Conservation (phyloP, 2,113 vertebrate species). For the Atractosteus spatula region DNA sequence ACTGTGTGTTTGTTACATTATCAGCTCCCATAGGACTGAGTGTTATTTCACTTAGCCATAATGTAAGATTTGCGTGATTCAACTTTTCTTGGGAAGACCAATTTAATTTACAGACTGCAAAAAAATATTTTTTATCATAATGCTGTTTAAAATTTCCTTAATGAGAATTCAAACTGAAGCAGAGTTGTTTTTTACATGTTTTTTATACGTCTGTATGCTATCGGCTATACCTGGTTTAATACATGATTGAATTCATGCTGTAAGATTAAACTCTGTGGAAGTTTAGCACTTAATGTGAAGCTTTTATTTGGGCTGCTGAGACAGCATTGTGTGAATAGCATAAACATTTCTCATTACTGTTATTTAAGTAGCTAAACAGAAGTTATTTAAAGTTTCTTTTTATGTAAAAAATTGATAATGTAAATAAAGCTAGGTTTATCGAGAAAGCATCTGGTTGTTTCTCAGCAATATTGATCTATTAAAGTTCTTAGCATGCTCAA, state of each 20-base stretch:
- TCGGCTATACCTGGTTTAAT: constrained; percentile 49
- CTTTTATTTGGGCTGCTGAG: constrained; percentile 75
- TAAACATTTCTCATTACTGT: constrained; percentile 63
- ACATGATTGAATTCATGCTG: constrained; percentile 66
- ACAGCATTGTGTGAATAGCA: constrained; percentile 73
- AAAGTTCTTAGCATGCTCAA: constrained; percentile 77
- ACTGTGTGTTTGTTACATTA: no score
- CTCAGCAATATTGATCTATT: constrained; percentile 75
- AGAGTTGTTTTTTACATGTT: constrained; percentile 3
- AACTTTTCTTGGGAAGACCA: no score
- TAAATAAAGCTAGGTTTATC: constrained; percentile 78
- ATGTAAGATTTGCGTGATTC: no score
- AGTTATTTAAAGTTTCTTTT: constrained; percentile 78
- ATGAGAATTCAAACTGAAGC: constrained; percentile 12
- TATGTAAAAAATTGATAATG: constrained; percentile 71
- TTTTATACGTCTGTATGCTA: constrained; percentile 38
- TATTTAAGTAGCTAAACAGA: constrained; percentile 80
- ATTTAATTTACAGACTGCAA: no score
- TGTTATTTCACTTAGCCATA: no score
- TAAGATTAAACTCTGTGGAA: constrained; percentile 60
- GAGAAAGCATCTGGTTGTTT: constrained; percentile 52
- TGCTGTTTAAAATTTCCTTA: constrained; percentile 12
- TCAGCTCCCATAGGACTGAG: no score
- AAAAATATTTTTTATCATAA: constrained; percentile 15
- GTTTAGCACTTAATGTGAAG: constrained; percentile 82